Percentiles rank a stretch among this genome's conserved stretches.
These are phyloP conservation scores for Varroa destructor DNA, from an alignment of 1,140 invertebrate species.

Conservation along the genomic window DNA sequence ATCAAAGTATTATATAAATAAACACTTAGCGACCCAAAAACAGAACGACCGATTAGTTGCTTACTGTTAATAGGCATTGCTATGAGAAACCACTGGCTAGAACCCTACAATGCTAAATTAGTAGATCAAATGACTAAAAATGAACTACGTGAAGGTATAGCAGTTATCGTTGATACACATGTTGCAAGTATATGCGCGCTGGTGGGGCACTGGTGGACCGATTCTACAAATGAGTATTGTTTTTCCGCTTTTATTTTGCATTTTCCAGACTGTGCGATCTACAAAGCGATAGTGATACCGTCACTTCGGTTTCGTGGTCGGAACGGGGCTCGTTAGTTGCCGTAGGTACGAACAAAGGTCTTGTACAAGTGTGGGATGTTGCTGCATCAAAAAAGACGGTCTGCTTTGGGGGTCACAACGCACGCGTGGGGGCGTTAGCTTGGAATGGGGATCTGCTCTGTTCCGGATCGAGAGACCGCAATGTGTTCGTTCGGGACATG, in stretches of 20 bases:
- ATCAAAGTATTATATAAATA: too few relatives aligned
- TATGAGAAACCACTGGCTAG: too few relatives aligned
- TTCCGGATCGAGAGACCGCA: constrained; percentile 82
- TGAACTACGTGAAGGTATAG: too few relatives aligned
- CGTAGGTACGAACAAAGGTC: constrained; percentile 90
- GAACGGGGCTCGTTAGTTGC: constrained; percentile 91
- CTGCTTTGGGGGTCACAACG: constrained; percentile 79
- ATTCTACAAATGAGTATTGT: too few relatives aligned
- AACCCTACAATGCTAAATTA: too few relatives aligned
- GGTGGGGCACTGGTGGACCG: too few relatives aligned
- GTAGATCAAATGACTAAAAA: too few relatives aligned
- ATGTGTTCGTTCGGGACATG: constrained; percentile 87
- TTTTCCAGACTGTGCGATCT: constrained; percentile 92
- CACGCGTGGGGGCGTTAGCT: constrained; percentile 73
- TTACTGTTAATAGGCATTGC: too few relatives aligned
- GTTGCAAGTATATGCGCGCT: too few relatives aligned
- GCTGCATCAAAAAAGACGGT: constrained; percentile 81
- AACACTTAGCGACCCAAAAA: too few relatives aligned
- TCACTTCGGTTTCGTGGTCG: constrained; percentile 98
- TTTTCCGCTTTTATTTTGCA: constrained; percentile 32
- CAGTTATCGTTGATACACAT: too few relatives aligned
- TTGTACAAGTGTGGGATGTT: constrained; percentile 95
- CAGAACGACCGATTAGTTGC: too few relatives aligned
- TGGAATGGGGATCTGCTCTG: constrained; percentile 97
- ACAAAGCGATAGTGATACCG: constrained; percentile 75